Evolutionary conservation across 2,888 invertebrate species (phyloP).

Genomic region (Microplitis manilae): DNA sequence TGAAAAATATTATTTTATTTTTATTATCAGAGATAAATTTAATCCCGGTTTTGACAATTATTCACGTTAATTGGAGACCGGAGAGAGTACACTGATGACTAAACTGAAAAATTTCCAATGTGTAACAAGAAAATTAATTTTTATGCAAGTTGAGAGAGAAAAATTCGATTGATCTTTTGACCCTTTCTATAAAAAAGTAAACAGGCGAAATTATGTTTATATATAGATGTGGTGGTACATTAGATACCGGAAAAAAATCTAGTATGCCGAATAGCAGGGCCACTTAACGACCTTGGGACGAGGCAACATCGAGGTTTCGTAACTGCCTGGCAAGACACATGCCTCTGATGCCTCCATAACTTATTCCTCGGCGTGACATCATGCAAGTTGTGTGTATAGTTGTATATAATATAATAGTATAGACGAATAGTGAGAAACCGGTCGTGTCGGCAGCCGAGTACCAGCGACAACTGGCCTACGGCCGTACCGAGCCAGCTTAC

Average conservation of each 20-base stretch:
- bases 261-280: slow-evolving; percentile 39
- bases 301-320: slow-evolving; percentile 58
- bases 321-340: slow-evolving; percentile 52
- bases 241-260: slow-evolving; percentile 34
- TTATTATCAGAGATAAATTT: slow-evolving; percentile 3
- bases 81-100: neutral
- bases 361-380: slow-evolving; percentile 65
- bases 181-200: neutral
- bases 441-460: slow-evolving; percentile 38
- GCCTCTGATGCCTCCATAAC: slow-evolving; percentile 54
- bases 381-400: slow-evolving; percentile 52
- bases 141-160: neutral
- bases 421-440: slow-evolving; percentile 56
- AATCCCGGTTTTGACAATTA: neutral
- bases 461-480: slow-evolving; percentile 34
- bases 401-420: slow-evolving; percentile 22
- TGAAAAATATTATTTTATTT: slow-evolving; percentile 66
- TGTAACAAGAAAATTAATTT: neutral
- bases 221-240: neutral
- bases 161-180: neutral
- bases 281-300: slow-evolving; percentile 54
- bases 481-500: slow-evolving; percentile 18
- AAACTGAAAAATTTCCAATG: neutral
- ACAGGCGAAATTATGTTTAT: slow-evolving; percentile 11
- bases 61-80: neutral